These are phyloP conservation scores for Apistogramma diplotaenia DNA, from an alignment of 2,113 vertebrate genomes.

Conservation along the genomic window DNA sequence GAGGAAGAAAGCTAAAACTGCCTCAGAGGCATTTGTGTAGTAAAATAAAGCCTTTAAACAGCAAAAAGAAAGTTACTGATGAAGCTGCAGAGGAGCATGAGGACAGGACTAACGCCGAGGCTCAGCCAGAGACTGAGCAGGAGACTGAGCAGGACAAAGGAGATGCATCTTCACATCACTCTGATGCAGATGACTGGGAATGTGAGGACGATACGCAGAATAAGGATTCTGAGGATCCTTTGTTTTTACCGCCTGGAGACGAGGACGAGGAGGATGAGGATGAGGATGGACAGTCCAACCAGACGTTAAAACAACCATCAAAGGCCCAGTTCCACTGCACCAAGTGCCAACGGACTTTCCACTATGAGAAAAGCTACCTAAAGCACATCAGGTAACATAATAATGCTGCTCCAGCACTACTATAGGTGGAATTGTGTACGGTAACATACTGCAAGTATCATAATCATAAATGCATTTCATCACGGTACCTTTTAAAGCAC, in stretches of 20 bases:
- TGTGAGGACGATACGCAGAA: slow-evolving; percentile 58
- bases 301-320: slow-evolving; percentile 54
- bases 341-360: slow-evolving; percentile 75
- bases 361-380: slow-evolving; percentile 78
- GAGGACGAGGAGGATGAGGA: slow-evolving; percentile 1
- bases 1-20: slow-evolving; percentile 71
- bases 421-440: background rate
- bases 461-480: background rate
- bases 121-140: background rate
- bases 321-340: slow-evolving; percentile 82
- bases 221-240: slow-evolving; percentile 37
- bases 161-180: accelerated
- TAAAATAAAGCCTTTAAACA: slow-evolving; percentile 30
- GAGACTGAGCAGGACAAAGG: background rate
- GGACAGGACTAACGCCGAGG: background rate
- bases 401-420: background rate
- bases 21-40: slow-evolving; percentile 75
- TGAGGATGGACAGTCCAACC: slow-evolving; percentile 42
- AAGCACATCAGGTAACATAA: slow-evolving; percentile 73
- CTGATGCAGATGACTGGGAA: slow-evolving; percentile 22
- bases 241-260: slow-evolving; percentile 30
- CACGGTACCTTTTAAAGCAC: background rate
- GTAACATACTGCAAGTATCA: background rate
- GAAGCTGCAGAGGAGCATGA: background rate
- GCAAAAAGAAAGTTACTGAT: background rate